Conservation (phyloP, 2,113 vertebrate genomes). For the Butorides virescens region DNA sequence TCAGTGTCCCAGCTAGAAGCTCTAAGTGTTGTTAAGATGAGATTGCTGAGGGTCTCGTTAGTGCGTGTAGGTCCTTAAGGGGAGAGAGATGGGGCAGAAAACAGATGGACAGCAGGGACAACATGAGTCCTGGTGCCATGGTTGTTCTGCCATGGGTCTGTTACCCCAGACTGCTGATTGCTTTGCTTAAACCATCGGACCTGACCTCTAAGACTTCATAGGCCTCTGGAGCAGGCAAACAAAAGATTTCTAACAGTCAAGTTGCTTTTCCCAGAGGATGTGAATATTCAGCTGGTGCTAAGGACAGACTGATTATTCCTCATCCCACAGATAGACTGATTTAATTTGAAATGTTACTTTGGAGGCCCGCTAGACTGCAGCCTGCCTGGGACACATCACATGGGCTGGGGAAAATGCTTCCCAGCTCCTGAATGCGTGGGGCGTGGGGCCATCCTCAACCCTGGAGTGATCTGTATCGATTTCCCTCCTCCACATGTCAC, state of each 20-base stretch:
- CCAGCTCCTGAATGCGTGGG: not conserved
- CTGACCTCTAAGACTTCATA: not conserved
- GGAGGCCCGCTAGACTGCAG: not conserved
- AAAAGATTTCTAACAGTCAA: not conserved
- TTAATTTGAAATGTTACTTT: not conserved
- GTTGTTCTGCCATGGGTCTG: not conserved
- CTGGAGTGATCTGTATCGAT: not conserved
- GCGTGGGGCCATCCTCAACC: not conserved
- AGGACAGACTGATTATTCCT: not conserved
- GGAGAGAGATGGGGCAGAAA: not conserved
- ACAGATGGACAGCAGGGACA: not conserved
- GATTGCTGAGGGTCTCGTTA: not conserved
- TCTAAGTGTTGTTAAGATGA: not conserved
- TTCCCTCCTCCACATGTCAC: not conserved
- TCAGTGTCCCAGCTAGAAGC: accelerated
- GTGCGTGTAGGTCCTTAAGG: not conserved
- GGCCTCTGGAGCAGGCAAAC: not conserved
- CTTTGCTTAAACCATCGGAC: not conserved
- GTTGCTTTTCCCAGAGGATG: not conserved
- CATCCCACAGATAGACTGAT: not conserved
- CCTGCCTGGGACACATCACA: not conserved
- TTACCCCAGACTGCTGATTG: not conserved
- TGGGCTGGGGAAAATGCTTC: not conserved
- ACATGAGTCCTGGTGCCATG: not conserved
- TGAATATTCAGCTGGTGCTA: not conserved